These are phyloP conservation scores for Cheilosia pagana DNA, from an alignment of 2,888 invertebrate genomes.

Conservation along the genomic window DNA sequence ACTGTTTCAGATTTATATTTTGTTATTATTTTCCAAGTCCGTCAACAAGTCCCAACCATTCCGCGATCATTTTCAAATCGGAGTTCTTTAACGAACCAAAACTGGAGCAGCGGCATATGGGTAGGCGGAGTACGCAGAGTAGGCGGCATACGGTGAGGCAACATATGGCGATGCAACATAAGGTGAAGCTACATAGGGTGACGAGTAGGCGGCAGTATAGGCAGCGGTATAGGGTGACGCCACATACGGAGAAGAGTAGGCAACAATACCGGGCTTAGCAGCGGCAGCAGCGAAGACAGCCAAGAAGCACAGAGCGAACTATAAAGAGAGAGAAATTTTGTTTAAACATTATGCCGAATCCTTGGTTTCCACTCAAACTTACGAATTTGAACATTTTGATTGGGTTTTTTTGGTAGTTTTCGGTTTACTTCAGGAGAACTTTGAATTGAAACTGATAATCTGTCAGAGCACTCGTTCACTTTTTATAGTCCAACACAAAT, in stretches of 20 bases:
- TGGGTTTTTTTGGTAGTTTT: slow-evolving; percentile 49
- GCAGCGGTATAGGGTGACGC: slow-evolving; percentile 62
- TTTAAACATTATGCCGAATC: not conserved
- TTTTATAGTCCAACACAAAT: slow-evolving; percentile 48
- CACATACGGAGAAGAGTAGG: slow-evolving; percentile 60
- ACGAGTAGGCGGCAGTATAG: slow-evolving; percentile 48
- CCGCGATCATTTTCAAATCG: not conserved
- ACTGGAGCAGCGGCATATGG: slow-evolving; percentile 62
- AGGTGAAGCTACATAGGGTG: slow-evolving; percentile 54
- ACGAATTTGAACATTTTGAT: slow-evolving; percentile 71
- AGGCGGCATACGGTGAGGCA: slow-evolving; percentile 67
- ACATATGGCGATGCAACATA: slow-evolving; percentile 59
- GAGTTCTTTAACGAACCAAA: slow-evolving; percentile 58
- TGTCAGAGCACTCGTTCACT: not conserved
- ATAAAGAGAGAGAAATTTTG: not conserved
- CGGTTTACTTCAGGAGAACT: slow-evolving; percentile 46
- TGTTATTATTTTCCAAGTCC: slow-evolving; percentile 17
- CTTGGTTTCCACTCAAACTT: slow-evolving; percentile 14
- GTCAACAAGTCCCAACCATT: slow-evolving; percentile 6
- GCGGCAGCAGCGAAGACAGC: slow-evolving; percentile 62
- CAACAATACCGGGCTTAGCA: slow-evolving; percentile 65
- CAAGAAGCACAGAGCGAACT: slow-evolving; percentile 66
- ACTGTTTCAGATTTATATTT: not conserved
- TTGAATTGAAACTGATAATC: slow-evolving; percentile 64
- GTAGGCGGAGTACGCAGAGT: slow-evolving; percentile 69